phyloP scores from a whole-genome alignment of 2,888 invertebrate species.

The Drosophila mulleri region DNA sequence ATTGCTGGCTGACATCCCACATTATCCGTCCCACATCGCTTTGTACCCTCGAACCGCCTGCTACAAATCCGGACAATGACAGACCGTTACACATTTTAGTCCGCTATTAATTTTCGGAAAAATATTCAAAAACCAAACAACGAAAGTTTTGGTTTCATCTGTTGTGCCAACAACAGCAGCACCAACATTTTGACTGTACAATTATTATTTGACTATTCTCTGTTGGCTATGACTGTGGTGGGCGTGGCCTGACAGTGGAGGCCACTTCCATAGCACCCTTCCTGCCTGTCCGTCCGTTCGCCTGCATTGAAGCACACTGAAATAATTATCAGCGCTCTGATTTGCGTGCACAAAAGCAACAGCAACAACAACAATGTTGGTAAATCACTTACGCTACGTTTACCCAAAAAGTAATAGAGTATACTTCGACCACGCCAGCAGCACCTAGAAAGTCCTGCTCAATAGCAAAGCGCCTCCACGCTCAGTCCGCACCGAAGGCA shows the following conservation, averaged over 20 bases:
- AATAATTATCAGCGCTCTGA: slow-evolving; percentile 62
- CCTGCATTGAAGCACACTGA: slow-evolving; percentile 54
- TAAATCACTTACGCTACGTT: slow-evolving; percentile 73
- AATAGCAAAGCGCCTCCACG: slow-evolving; percentile 1
- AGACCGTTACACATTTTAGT: slow-evolving; percentile 70
- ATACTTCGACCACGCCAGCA: not conserved
- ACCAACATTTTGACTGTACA: slow-evolving; percentile 38
- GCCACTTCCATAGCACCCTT: not conserved
- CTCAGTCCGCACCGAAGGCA: slow-evolving; percentile 40
- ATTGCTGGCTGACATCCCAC: not conserved
- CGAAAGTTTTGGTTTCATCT: slow-evolving; percentile 48
- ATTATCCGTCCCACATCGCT: too few species aligned
- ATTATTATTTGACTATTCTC: slow-evolving; percentile 48
- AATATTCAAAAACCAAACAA: slow-evolving; percentile 57
- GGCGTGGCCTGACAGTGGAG: slow-evolving; percentile 6
- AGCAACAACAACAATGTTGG: slow-evolving; percentile 33
- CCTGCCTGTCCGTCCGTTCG: not conserved
- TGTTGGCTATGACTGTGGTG: slow-evolving; percentile 2
- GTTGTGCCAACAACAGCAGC: slow-evolving; percentile 33
- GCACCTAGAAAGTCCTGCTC: not conserved
- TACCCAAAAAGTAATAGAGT: slow-evolving; percentile 22
- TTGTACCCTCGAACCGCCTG: not conserved
- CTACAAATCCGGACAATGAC: slow-evolving; percentile 55
- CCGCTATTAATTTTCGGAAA: slow-evolving; percentile 74
- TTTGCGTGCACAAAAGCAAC: slow-evolving; percentile 37